Evolutionary conservation across 2,888 invertebrate genomes (phyloP).

Genomic region (Calameuta pallipes): DNA sequence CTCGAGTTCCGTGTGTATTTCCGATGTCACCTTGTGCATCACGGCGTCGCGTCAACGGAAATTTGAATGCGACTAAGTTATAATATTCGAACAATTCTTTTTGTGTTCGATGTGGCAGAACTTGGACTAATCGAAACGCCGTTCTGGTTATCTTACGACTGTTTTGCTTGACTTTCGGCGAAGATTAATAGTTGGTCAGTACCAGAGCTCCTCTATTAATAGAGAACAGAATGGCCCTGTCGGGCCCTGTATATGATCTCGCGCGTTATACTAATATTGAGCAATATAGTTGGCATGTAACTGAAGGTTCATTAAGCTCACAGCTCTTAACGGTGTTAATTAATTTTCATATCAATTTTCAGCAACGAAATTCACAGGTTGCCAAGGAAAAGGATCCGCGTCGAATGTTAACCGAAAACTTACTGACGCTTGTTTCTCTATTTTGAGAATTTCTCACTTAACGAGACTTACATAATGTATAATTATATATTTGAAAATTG

Average conservation of each 20-base stretch:
- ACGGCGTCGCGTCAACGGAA: neutral
- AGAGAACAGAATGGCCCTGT: constrained; percentile 11
- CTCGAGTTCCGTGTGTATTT: constrained; percentile 79
- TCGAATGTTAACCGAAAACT: neutral
- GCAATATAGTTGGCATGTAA: neutral
- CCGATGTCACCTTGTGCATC: constrained; percentile 73
- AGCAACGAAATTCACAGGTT: too few relatives aligned
- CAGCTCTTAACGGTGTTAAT: too few relatives aligned
- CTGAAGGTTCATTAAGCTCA: too few relatives aligned
- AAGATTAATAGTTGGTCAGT: too few relatives aligned
- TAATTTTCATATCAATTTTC: too few relatives aligned
- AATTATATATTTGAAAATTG: constrained; percentile 22
- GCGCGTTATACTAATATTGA: neutral
- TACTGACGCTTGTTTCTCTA: constrained; percentile 14
- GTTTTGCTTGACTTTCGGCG: too few relatives aligned
- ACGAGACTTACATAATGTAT: constrained; percentile 35
- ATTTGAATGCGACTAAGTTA: neutral
- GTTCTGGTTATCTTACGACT: too few relatives aligned
- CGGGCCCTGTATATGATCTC: neutral
- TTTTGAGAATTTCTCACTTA: constrained; percentile 33
- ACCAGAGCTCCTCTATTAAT: constrained; percentile 16
- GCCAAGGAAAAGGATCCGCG: too few relatives aligned
- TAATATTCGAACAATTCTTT: neutral
- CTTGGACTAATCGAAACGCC: neutral
- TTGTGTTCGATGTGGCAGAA: neutral